Evolutionary conservation across 1,140 invertebrate genomes (phyloP).

Genomic region (Drosophila neocordata): DNA sequence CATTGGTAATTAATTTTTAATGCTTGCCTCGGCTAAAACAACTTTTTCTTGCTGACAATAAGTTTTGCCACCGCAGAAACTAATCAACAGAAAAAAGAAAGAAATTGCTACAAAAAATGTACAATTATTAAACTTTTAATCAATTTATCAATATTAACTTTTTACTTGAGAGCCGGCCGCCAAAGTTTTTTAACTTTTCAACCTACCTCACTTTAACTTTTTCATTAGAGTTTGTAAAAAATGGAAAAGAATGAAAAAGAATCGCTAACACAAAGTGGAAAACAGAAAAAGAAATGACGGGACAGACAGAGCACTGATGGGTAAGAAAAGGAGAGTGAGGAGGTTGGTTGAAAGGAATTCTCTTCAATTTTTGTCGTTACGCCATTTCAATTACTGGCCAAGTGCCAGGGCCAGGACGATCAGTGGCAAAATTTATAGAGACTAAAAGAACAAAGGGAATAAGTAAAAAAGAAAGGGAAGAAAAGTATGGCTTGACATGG

Average conservation of each 20-base stretch:
- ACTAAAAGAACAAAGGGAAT: slow-evolving; percentile 74
- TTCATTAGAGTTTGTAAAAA: slow-evolving; percentile 46
- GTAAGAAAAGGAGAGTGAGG: slow-evolving; percentile 9
- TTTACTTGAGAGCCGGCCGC: slow-evolving; percentile 44
- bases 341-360: slow-evolving; percentile 41
- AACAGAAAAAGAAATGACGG: not conserved
- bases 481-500: slow-evolving; percentile 22
- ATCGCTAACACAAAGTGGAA: not conserved
- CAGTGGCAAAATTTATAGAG: slow-evolving; percentile 75
- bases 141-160: slow-evolving; percentile 82
- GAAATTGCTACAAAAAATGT: slow-evolving; percentile 43
- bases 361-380: slow-evolving; percentile 77
- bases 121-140: slow-evolving; percentile 81
- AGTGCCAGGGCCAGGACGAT: slow-evolving; percentile 72
- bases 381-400: slow-evolving; percentile 80
- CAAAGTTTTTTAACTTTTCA: slow-evolving; percentile 40
- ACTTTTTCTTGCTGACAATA: slow-evolving; percentile 40
- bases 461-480: slow-evolving; percentile 51
- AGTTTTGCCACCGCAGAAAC: slow-evolving; percentile 26
- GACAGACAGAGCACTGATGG: not conserved
- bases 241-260: not conserved
- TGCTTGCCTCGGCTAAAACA: slow-evolving; percentile 31
- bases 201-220: slow-evolving; percentile 67
- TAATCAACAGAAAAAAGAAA: not conserved
- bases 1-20: slow-evolving; percentile 63